Percentiles rank a stretch among this genome's conserved stretches.
Evolutionary conservation across 2,113 vertebrate genomes (phyloP).

Genomic region (Castor canadensis): DNA sequence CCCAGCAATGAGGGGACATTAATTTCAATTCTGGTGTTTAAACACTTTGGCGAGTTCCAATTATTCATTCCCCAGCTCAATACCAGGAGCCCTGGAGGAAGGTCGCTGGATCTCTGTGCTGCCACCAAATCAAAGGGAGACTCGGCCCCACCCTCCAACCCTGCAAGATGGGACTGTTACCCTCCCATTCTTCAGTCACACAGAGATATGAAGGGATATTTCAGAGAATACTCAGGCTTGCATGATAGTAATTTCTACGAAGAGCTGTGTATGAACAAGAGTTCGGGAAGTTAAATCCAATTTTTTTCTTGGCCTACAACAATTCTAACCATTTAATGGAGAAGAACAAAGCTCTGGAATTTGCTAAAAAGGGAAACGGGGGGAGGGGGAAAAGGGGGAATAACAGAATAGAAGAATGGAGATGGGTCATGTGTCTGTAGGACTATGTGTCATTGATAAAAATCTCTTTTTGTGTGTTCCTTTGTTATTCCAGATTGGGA

Average conservation of each 20-base stretch:
- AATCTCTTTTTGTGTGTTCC: background rate
- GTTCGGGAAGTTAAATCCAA: background rate
- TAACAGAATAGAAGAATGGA: background rate
- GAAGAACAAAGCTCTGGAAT: background rate
- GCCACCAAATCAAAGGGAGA: background rate
- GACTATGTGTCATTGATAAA: background rate
- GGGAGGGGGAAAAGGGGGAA: too few relatives aligned
- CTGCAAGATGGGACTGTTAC: background rate
- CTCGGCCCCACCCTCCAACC: background rate
- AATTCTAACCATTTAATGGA: background rate
- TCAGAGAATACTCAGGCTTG: background rate
- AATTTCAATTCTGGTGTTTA: constrained; percentile 93
- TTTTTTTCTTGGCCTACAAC: background rate
- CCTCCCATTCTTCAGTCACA: background rate
- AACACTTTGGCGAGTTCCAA: constrained; percentile 92
- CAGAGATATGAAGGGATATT: background rate
- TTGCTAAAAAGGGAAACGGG: background rate
- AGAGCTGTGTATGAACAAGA: background rate
- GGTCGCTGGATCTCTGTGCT: background rate
- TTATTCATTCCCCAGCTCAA: constrained; percentile 88
- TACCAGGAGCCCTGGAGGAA: constrained; percentile 55
- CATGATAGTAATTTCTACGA: background rate
- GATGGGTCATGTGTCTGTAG: rapidly evolving
- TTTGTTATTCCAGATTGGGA: background rate
- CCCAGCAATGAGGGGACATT: constrained; percentile 89